These are phyloP conservation scores for Sipha flava DNA, from an alignment of 1,140 invertebrate species.

Conservation along the genomic window DNA sequence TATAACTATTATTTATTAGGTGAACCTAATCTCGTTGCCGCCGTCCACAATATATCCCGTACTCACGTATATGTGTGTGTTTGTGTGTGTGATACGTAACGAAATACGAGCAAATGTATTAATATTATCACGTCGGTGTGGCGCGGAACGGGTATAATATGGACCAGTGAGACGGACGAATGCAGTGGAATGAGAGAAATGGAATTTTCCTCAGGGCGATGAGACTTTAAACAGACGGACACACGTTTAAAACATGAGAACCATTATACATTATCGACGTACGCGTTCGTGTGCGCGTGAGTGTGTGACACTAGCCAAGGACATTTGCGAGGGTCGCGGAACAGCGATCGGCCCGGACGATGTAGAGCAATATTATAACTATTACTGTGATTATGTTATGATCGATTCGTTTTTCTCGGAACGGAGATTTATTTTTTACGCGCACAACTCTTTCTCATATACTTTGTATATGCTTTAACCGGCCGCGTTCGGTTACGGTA, in stretches of 20 bases:
- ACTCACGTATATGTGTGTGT: not conserved
- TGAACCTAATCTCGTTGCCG: constrained; percentile 11
- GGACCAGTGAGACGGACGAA: too few species aligned
- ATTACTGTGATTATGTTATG: too few species aligned
- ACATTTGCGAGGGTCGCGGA: too few species aligned
- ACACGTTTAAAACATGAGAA: not conserved
- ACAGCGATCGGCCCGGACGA: too few species aligned
- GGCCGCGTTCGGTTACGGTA: too few species aligned
- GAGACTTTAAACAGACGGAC: not conserved
- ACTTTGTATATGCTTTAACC: too few species aligned
- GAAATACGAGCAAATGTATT: constrained; percentile 8
- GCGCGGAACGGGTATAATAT: not conserved
- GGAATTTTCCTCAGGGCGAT: not conserved
- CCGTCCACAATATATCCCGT: too few species aligned
- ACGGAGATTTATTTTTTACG: too few species aligned
- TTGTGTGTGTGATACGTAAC: not conserved
- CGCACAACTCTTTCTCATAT: too few species aligned
- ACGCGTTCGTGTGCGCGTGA: not conserved
- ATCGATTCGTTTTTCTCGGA: too few species aligned
- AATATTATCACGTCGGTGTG: not conserved
- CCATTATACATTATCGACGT: too few species aligned
- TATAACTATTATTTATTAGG: constrained; percentile 30
- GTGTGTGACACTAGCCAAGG: not conserved
- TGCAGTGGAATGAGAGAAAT: not conserved
- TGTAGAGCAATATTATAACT: too few species aligned